Base-by-base conservation (phyloP, 2,888 invertebrate species). In the Epistrophella euchroma region DNA sequence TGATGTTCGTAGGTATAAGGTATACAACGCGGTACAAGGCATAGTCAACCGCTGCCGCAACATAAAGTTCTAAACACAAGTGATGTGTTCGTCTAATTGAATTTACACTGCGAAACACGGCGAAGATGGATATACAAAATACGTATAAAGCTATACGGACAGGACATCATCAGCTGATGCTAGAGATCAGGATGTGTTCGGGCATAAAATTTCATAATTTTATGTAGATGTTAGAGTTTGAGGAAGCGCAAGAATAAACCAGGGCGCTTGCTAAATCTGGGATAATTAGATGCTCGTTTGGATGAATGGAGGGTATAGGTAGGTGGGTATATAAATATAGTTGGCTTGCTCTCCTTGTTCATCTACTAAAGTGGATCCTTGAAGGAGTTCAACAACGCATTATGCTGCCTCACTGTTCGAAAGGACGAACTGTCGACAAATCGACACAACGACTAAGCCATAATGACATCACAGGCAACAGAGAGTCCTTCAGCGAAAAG, bases 231-330 rank as follows among this genome's bases (percentile, higher is more conserved):
- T 40, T 56, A 11, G 71, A 64, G 64, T 19, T 32, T 22, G 71
- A 76, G 68, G 28, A 71, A 45, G 58, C 56, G 58, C 43, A 32
- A 25, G 76, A 73, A 74, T 70, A 84, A 86, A 86, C 77, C 78
- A 86, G 86, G 86, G 74, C 82, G 82, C 74, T 73, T 13, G 37
- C 15, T 10, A 73, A 86, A 86, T 82, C 82, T 86, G 64, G 86
- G 86, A 86, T 86, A 86, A 86, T 86, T 82, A 86, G 86, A 86
- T 86, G 86, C 86, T 86, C 82, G 82, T 77, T 85, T 81, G 73
- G 68, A 10, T 60, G 76, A 76, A 71, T 81, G 35, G 73, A 40
- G 37, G 11, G 37, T n/a, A n/a, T 40, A 22, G 37, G 22, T 37
- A 60, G 5, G 28, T 5, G 28, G 5, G 0, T 15, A 15, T n/a